A percentile compares a stretch with the other conserved stretches of the same genome.
Evolutionary conservation across 2,888 invertebrate genomes (phyloP).

Genomic region (Scaptomyza polygonia): DNA sequence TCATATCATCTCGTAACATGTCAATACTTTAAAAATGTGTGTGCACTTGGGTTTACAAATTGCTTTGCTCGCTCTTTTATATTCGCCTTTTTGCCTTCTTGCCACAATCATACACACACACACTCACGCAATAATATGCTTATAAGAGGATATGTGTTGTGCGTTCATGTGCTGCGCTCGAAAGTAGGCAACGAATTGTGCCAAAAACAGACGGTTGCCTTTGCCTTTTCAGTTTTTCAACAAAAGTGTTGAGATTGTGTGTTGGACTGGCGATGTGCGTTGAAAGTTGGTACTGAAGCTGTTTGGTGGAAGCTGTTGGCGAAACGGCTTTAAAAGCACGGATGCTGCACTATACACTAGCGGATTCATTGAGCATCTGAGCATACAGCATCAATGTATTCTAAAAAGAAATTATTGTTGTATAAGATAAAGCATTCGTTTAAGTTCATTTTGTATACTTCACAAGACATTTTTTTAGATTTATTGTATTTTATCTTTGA

Average conservation of each 20-base stretch:
- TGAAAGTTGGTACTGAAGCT: background rate
- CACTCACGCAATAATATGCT: background rate
- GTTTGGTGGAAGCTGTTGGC: background rate
- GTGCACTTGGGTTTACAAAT: constrained; percentile 58
- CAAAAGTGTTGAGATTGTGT: constrained; percentile 16
- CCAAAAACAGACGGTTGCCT: constrained; percentile 27
- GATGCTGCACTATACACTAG: constrained; percentile 16
- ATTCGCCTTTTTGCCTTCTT: constrained; percentile 28
- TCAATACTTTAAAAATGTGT: constrained; percentile 34
- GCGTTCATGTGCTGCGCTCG: constrained; percentile 29
- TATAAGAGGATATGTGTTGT: background rate
- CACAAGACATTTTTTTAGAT: no score
- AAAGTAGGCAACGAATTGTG: constrained; percentile 62
- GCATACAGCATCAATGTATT: no score
- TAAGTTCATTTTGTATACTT: no score
- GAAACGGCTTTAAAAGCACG: constrained; percentile 20
- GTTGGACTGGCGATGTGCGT: background rate
- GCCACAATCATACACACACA: background rate
- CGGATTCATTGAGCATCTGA: background rate
- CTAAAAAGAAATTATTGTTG: background rate
- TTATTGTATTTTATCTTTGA: background rate
- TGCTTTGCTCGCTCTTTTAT: constrained; percentile 34
- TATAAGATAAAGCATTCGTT: background rate
- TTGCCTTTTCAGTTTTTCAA: constrained; percentile 17
- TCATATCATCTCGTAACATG: background rate